Evolutionary conservation across 2,797 vertebrate genomes (phyloP), one percentile per base, ranked within the genome.

Genomic region (Prunella strophiata): DNA sequence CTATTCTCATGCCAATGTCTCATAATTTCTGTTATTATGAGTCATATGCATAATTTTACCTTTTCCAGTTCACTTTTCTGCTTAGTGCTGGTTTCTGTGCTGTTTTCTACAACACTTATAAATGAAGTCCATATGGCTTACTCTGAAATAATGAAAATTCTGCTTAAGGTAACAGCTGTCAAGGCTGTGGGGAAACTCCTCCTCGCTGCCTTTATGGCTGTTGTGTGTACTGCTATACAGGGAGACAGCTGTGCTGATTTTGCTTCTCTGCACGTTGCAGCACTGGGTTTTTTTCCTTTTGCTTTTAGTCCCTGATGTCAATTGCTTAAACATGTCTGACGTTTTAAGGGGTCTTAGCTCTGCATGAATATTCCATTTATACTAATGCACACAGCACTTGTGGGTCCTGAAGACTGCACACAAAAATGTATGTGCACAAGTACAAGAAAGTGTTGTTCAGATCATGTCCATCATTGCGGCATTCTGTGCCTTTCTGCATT

Each of bases 121-220:
- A 97, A 92, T 70, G 68, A 94, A 94, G 59, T 84, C 83, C 48
- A 91, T 91, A 85, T 92, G 89, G 94, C 63, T 96, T 96, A 89
- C 50, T 95, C 72, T 77, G 78, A 87, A 95, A 84, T 92, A 95
- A 88, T 76, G 72, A 95, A 83, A 96, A 88, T 85, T 68, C 71
- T 94, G 52, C 67, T 57, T 86, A 90, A 81, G 92, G 54, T 86
- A 96, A 89, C 95, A 97, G 94, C 83, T 97, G 89, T 93, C 81
- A 86, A 89, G 65, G 40, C 85, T 81, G 83, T 38, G 78, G 67
- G 89, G 85, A 96, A 93, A 85, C 57, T 66, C 40, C 42, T 81
- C 84, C 38, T 88, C 78, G n/a, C 89, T 91, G 78, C 76, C 94
- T 96, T 96, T 85, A 89, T 85, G 82, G 78, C 77, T 94, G 16